Percentiles rank a stretch among this genome's conserved stretches.
phyloP scores from a whole-genome alignment of 2,113 vertebrate species.

The Passer montanus region DNA sequence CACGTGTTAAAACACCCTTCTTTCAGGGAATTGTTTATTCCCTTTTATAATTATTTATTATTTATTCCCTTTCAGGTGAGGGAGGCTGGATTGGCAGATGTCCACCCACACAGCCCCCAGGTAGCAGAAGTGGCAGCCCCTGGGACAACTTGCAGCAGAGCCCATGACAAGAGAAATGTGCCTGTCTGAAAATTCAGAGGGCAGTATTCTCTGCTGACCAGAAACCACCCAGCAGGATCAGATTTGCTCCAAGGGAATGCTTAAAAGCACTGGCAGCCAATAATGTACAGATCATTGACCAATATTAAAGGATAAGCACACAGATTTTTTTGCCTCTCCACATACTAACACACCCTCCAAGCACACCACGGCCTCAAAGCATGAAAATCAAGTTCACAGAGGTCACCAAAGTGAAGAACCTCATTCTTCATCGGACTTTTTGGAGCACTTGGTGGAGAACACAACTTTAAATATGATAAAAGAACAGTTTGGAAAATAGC shows the following conservation, averaged over 20 bases:
- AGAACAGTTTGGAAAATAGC: neutral
- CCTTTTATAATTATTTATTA: too few relatives aligned
- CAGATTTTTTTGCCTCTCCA: neutral
- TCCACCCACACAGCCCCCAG: neutral
- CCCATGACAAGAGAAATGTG: rapidly evolving
- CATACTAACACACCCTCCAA: neutral
- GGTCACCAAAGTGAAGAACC: neutral
- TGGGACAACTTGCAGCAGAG: neutral
- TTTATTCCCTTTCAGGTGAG: neutral
- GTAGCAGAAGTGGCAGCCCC: neutral
- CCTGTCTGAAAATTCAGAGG: neutral
- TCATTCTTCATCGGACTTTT: neutral
- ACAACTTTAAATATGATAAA: neutral
- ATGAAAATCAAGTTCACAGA: neutral
- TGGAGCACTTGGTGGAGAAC: neutral
- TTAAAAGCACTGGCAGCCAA: neutral
- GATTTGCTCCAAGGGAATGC: neutral
- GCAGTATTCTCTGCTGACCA: neutral
- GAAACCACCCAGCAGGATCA: neutral
- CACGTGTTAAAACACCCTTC: neutral
- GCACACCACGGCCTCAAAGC: neutral
- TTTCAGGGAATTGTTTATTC: neutral
- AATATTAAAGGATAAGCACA: neutral
- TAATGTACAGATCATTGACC: neutral
- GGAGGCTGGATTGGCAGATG: neutral